Evolutionary conservation across 2,888 invertebrate genomes (phyloP).

Genomic region (Cerastis leucographa): DNA sequence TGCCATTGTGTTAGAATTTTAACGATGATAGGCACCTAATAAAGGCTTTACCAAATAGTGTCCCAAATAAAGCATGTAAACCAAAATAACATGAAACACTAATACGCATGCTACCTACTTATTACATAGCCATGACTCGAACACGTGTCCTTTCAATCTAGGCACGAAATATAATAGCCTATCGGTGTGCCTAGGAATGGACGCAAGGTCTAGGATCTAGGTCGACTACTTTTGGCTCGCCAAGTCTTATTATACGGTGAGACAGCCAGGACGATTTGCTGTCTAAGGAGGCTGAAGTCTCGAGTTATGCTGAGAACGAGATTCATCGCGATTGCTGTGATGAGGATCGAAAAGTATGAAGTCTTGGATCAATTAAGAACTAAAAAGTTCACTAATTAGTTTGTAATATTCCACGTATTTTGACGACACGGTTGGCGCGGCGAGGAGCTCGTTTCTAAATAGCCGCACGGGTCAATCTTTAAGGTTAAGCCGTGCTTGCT

Average conservation of each 20-base stretch:
- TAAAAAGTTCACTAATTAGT: background rate
- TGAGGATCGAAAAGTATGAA: too few species aligned
- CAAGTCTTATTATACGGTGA: constrained; percentile 10
- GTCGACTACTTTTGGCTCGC: constrained; percentile 63
- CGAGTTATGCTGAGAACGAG: background rate
- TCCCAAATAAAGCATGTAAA: background rate
- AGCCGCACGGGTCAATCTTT: too few species aligned
- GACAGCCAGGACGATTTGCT: background rate
- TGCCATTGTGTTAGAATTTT: too few species aligned
- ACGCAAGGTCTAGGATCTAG: constrained; percentile 73
- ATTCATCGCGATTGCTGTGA: background rate
- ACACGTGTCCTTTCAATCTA: constrained; percentile 52
- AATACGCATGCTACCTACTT: background rate
- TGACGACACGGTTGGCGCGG: too few species aligned
- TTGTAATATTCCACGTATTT: too few species aligned
- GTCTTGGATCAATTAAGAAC: too few species aligned
- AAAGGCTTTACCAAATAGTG: background rate
- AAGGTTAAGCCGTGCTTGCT: too few species aligned
- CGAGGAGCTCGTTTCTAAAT: too few species aligned
- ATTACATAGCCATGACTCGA: constrained; percentile 12
- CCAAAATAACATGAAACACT: constrained; percentile 6
- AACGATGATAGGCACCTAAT: too few species aligned
- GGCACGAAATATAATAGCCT: constrained; percentile 54
- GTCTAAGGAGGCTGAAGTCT: background rate
- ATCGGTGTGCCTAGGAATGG: constrained; percentile 53